phyloP scores from a whole-genome alignment of 2,888 invertebrate species.

The Heliconius cydno region DNA sequence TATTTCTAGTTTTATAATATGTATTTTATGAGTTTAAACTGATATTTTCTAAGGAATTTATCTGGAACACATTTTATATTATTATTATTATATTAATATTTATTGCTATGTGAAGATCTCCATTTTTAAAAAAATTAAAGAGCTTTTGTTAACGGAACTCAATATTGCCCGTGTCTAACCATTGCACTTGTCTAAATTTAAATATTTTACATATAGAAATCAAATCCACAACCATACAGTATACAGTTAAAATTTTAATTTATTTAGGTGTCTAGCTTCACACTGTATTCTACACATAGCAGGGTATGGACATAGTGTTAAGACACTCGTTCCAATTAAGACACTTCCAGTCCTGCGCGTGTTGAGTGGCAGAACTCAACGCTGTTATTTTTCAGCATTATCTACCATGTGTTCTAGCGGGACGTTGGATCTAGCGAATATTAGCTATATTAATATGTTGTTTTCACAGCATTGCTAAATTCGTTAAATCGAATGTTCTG shows the following conservation, averaged over 20 bases:
- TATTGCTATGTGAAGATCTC: neutral
- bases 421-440: constrained; percentile 57
- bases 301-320: too few species aligned
- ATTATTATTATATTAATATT: too few species aligned
- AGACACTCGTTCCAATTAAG: too few species aligned
- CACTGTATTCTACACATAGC: too few species aligned
- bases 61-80: too few species aligned
- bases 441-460: constrained; percentile 46
- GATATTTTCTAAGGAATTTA: neutral
- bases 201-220: too few species aligned
- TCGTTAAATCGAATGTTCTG: constrained; percentile 65
- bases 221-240: too few species aligned
- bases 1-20: constrained; percentile 33
- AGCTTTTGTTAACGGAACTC: neutral
- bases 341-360: too few species aligned
- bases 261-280: too few species aligned
- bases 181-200: neutral
- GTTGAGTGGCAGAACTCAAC: too few species aligned
- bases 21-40: neutral
- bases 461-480: constrained; percentile 59
- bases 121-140: neutral
- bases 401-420: constrained; percentile 45
- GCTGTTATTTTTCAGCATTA: neutral
- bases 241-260: too few species aligned
- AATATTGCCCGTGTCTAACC: neutral